Base-by-base conservation (phyloP, 2,113 vertebrate genomes). In the Acanthochromis polyacanthus region DNA sequence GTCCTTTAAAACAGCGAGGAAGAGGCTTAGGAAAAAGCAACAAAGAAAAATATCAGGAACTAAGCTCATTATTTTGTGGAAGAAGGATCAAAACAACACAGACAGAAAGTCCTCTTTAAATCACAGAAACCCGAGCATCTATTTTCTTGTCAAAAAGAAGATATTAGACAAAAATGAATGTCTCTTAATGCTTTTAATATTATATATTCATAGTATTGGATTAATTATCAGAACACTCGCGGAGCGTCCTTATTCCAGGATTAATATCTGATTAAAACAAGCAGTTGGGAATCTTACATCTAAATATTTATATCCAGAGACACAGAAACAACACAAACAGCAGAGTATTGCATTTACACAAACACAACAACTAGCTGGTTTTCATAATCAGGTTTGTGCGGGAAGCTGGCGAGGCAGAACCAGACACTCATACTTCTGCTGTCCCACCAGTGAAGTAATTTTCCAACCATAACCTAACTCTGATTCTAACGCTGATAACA, bases 391-490 rank as follows among this genome's bases (percentile, higher is more conserved):
- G 5, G 60, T 53, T 59, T 48, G 12, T 6, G 57, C 15, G 28
- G n/a, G 20, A 75, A 14, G 3, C 40, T 15, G 38, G 1, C 17
- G 46, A 62, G 36, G 2, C 28, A 58, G 17, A 25, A 40, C 48
- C 22, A 23, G 48, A 32, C 36, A 45, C 25, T 55, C 12, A 62
- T 19, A 46, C 45, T 70, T 60, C 1, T 60, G 57, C 10, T 62
- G 57, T 60, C 28, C 52, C 4, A 23, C 38, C 14, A 28, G 6
- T 79, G 20, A 68, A 69, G 48, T 79, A 23, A 74, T 61, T 72
- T 70, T 23, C 63, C 45, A 78, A 58, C 5, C 28, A 46, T 4
- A 57, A 60, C 30, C 28, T 36, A n/a, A 45, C 15, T 4, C 36
- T 57, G 2, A 72, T 43, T 60, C 57, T 28, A 14, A 61, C 17